These are phyloP conservation scores for Poecilobothrus nobilitatus DNA, from an alignment of 2,888 invertebrate species.

Conservation along the genomic window DNA sequence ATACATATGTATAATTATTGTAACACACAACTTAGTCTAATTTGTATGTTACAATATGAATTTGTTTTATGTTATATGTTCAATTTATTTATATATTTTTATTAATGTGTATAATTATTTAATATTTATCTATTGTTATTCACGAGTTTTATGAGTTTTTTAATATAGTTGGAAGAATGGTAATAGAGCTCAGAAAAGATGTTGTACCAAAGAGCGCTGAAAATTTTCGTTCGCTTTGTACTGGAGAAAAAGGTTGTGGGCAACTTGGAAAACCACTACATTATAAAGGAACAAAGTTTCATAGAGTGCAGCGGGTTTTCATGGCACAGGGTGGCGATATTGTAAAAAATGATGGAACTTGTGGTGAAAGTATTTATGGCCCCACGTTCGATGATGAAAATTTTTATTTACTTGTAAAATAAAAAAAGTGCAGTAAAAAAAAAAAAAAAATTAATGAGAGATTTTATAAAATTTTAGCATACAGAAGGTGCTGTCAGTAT, in stretches of 20 bases:
- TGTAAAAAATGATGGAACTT: constrained; percentile 69
- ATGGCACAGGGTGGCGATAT: constrained; percentile 84
- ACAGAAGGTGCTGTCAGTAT: constrained; percentile 62
- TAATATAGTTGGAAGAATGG: constrained; percentile 62
- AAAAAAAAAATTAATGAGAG: constrained; percentile 22
- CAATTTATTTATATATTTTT: too few relatives aligned
- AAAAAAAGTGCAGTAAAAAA: constrained; percentile 7
- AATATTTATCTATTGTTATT: too few relatives aligned
- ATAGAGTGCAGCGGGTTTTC: constrained; percentile 76
- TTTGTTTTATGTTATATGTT: too few relatives aligned
- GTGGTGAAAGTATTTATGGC: constrained; percentile 94
- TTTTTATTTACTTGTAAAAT: constrained; percentile 56
- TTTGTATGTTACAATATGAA: too few relatives aligned
- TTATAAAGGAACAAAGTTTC: constrained; percentile 76
- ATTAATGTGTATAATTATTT: too few relatives aligned
- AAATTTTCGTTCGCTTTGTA: constrained; percentile 86
- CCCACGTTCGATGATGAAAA: constrained; percentile 84
- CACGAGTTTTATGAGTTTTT: too few relatives aligned
- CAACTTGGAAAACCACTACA: constrained; percentile 62
- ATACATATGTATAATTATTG: too few relatives aligned
- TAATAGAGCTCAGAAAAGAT: constrained; percentile 79
- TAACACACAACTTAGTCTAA: too few relatives aligned
- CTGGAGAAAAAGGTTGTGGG: constrained; percentile 77
- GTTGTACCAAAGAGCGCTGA: constrained; percentile 79
- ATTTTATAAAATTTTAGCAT: constrained; percentile 46